Base-by-base conservation (phyloP, 2,888 invertebrate species). In the Poecilobothrus nobilitatus region DNA sequence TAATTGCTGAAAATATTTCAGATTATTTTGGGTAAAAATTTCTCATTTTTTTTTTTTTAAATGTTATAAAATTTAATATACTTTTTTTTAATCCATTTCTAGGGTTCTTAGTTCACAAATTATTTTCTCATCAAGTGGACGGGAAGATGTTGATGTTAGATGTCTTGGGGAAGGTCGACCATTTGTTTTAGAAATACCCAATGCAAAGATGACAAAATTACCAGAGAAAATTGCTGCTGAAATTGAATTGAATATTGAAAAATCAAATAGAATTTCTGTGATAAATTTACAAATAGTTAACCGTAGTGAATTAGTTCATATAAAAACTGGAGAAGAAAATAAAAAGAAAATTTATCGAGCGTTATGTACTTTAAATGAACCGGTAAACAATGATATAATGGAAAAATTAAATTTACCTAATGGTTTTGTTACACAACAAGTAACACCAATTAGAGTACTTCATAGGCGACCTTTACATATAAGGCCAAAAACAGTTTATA, bases 101-200 rank as follows among this genome's bases (percentile, higher is more conserved):
- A 78, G 77, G 10, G 76, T 76, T 7, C 73, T 75, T 1, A 72
- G 72, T 2, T 73, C 76, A 2, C 79, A 78, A 37, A 81, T 88
- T n/a, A 91, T 91, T 77, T 94, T 97, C 82, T 87, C 92, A 73
- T 88, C 96, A 3, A 95, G 97, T 68, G 97, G 98, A 0, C 85
- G 99, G 62, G 98, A 99, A 83, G 99, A 99, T 83, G 94, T 97
- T 0, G 99, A 99, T 83, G 98, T 98, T 0, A 84, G 96, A 70
- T 97, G 94, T 82, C 82, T 99, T 71, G 95, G 96, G 1, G 85
- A 88, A 70, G 98, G 98, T 0, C 84, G 98, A 10, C 98, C 98
- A 0, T 99, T 98, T 83, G 92, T 92, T 1, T 83, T 97, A 0
- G 95, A 97, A 84, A 86, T 95, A 63, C 76, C 87, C 0, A 88